Conservation (phyloP, 2,797 vertebrate genomes). For the Sternotherus odoratus region DNA sequence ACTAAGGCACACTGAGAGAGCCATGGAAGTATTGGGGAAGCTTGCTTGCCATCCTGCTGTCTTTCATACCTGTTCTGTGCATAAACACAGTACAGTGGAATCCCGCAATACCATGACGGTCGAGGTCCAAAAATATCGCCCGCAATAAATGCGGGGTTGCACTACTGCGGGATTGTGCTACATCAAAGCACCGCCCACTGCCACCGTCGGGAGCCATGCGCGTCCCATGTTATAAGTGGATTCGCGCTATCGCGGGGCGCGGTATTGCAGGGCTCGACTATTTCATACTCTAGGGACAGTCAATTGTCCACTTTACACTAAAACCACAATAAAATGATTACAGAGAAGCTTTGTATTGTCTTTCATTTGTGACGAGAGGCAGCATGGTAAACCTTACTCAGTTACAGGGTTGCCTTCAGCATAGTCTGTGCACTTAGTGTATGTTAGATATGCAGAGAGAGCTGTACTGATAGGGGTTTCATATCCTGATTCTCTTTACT, state of each 20-base stretch:
- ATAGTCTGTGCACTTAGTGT: not conserved
- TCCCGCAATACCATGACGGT: too few species aligned
- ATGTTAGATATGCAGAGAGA: not conserved
- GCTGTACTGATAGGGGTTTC: not conserved
- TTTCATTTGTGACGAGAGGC: not conserved
- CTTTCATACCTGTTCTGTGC: not conserved
- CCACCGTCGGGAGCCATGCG: too few species aligned
- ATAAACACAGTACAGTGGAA: not conserved
- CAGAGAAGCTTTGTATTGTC: not conserved
- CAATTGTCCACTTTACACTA: not conserved
- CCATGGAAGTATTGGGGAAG: not conserved
- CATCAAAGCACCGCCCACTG: too few species aligned
- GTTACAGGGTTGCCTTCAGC: not conserved
- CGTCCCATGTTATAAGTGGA: too few species aligned
- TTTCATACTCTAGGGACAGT: not conserved
- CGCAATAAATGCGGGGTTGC: too few species aligned
- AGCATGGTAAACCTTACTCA: not conserved
- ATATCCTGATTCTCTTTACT: slow-evolving; percentile 24
- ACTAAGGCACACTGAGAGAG: not conserved
- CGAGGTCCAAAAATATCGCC: too few species aligned
- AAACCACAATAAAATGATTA: not conserved
- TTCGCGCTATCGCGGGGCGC: too few species aligned
- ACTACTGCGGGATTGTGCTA: too few species aligned
- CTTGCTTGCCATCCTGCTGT: not conserved
- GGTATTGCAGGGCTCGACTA: not conserved